phyloP scores from a whole-genome alignment of 2,888 invertebrate species.

The Drosophila cyrtoloma region DNA sequence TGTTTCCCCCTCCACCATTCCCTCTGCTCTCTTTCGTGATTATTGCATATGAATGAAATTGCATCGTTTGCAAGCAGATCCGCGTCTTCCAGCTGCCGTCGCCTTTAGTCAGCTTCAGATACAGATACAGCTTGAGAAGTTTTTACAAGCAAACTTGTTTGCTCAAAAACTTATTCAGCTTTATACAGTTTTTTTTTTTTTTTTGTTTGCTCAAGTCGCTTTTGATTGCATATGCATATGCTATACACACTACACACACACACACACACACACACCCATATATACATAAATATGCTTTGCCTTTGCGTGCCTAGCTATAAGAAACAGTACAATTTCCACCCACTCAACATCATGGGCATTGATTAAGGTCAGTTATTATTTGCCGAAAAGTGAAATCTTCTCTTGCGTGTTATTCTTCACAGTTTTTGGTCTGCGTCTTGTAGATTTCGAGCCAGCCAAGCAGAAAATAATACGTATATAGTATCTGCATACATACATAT shows the following conservation, averaged over 20 bases:
- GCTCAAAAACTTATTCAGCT: conserved; percentile 31
- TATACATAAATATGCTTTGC: conserved; percentile 2
- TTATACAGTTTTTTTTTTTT: conserved; percentile 4
- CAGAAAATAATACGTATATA: conserved; percentile 21
- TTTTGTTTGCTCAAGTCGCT: conserved; percentile 36
- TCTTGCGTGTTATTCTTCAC: conserved; percentile 31
- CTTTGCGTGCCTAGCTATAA: conserved; percentile 21
- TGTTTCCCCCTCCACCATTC: not conserved
- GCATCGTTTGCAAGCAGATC: conserved; percentile 44
- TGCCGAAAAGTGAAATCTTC: conserved; percentile 69
- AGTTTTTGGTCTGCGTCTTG: conserved; percentile 3
- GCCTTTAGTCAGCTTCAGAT: conserved; percentile 30
- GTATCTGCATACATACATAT: not conserved
- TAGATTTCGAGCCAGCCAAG: conserved; percentile 43
- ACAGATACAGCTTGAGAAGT: conserved; percentile 69
- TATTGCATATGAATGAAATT: conserved; percentile 75
- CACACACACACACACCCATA: not conserved
- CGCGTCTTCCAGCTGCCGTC: conserved; percentile 59
- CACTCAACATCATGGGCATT: conserved; percentile 61
- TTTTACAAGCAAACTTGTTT: conserved; percentile 74
- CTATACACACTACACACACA: conserved; percentile 28
- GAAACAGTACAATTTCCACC: conserved; percentile 40
- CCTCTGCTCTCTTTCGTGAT: conserved; percentile 9
- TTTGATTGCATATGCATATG: conserved; percentile 61
- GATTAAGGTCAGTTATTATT: conserved; percentile 76